Evolutionary conservation across 1,140 invertebrate species (phyloP), one percentile per base, ranked within the genome.

Genomic region (Aphidius gifuensis): DNA sequence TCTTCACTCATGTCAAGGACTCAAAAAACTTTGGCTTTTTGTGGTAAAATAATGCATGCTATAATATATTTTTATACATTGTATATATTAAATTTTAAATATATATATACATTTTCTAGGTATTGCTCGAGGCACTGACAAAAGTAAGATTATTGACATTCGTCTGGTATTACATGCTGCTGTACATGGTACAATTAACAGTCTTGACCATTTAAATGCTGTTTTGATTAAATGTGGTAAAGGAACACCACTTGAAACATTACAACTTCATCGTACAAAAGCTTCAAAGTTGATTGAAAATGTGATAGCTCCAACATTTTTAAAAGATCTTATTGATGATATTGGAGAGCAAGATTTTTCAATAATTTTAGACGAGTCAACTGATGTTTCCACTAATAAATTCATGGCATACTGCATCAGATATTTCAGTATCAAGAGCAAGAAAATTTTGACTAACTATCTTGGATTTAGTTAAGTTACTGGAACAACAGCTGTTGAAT

Each of bases 351-450:
- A 66, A 61, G 38, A 65, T 38, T 81, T 69, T 58, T 79, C 75
- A 45, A 59, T 78, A 6, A 66, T 80, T 16, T 54, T 79, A 9
- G 76, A 79, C 66, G 77, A 82, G 62, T 80, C 75, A 5, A 82
- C 75, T 4, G 76, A 80, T 62, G 67, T 80, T 4, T 68, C 67
- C 32, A 64, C 70, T 6, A 61, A 58, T 7, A 77, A 79, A 72
- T 66, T 70, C 47, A 68, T 80, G 60, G 72, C 71, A 39, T 60
- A 76, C 47, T 68, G 67, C 16, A 70, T 80, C 11, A 76, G 70
- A 67, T 80, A 77, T 70, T 78, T 71, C 48, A 76, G 73, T 47
- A 47, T 57, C 9, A 64, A 56, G 9, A 46, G 55, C 55, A 65
- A 66, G 44, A 65, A 43, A 59, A 72, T 74, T 50, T 50, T 78